Base-by-base conservation (phyloP, 2,888 invertebrate genomes). In the Heliconius hortense region DNA sequence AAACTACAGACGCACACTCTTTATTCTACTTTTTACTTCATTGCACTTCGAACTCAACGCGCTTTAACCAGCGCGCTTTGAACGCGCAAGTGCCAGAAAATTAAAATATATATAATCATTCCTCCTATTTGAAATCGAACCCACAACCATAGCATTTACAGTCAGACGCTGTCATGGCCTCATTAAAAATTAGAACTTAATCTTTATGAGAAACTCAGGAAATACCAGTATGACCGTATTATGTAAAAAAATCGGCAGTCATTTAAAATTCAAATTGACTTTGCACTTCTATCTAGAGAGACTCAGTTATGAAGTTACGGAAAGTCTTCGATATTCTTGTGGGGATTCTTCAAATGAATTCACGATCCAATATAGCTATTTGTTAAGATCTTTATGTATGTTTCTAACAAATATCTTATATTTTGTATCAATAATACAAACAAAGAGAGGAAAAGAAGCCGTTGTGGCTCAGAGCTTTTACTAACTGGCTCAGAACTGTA, bases 241-340 rank as follows among this genome's bases (percentile, higher is more conserved):
- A 35, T 21, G 43, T 66, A 66, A 43, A 43, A 59, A 43, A 24
- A 15, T 24, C n/a, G 8, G 1, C 4, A 8, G 24, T 66, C 5
- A 66, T 66, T 66, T 66, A 39, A 66, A 66, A 69, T 69, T 69
- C 56, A 69, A 69, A 69, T 69, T 69, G 31, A 56, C 15, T 68
- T 68, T 10, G 28, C 48, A 21, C 26, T 69, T 53, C 31, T 69
- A 53, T 56, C 53, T n/a, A 31, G 13, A 28, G 56, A n/a, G 69
- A 56, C 56, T 69, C 31, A 15, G 56, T 53, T 56, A 69, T 69
- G 53, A 69, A 53, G 53, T 69, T 69, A 56, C 15, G 53, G n/a
- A 56, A 68, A 31, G 28, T 69, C 31, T n/a, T 66, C 39, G 69
- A 69, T 31, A 56, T 69, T 56, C 24, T 53, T 56, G 31, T 56